Percentiles rank a stretch among this genome's conserved stretches.
These are phyloP conservation scores for Cryptosula pallasiana DNA, from an alignment of 2,888 invertebrate genomes.

Conservation along the genomic window DNA sequence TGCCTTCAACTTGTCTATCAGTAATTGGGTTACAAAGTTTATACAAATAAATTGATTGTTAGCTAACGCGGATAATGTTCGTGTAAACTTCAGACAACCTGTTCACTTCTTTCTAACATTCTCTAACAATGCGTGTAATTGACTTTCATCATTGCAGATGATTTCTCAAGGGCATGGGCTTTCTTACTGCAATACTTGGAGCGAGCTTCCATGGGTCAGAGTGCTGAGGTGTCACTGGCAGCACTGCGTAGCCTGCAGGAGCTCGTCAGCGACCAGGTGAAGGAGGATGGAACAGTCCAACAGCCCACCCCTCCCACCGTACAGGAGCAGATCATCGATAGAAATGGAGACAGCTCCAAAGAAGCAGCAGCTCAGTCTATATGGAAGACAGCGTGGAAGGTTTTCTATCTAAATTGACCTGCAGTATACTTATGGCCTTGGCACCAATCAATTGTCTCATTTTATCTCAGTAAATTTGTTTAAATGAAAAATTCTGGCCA, in stretches of 20 bases:
- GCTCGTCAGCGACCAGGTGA: conserved; percentile 4
- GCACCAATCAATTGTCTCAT: too few species aligned
- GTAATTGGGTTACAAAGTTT: too few species aligned
- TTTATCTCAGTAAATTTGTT: too few species aligned
- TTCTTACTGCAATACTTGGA: conserved; percentile 82
- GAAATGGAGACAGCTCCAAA: background rate
- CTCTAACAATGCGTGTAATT: too few species aligned
- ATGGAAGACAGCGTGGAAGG: conserved; percentile 23
- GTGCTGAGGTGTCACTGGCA: conserved; percentile 86
- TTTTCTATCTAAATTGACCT: too few species aligned
- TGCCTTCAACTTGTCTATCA: too few species aligned
- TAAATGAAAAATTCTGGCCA: too few species aligned
- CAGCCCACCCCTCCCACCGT: background rate
- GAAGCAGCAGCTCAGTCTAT: background rate
- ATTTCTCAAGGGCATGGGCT: conserved; percentile 90
- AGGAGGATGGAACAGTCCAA: background rate
- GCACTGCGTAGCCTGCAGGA: conserved; percentile 96
- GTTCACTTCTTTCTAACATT: too few species aligned
- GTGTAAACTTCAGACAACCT: too few species aligned
- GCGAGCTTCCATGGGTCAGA: conserved; percentile 70
- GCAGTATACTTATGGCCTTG: too few species aligned
- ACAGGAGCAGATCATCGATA: background rate
- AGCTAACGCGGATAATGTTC: too few species aligned
- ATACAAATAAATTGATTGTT: too few species aligned
- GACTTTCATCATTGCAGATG: conserved; percentile 64